Conservation (phyloP, 2,888 invertebrate genomes). For the Caenorhabditis wallacei region DNA sequence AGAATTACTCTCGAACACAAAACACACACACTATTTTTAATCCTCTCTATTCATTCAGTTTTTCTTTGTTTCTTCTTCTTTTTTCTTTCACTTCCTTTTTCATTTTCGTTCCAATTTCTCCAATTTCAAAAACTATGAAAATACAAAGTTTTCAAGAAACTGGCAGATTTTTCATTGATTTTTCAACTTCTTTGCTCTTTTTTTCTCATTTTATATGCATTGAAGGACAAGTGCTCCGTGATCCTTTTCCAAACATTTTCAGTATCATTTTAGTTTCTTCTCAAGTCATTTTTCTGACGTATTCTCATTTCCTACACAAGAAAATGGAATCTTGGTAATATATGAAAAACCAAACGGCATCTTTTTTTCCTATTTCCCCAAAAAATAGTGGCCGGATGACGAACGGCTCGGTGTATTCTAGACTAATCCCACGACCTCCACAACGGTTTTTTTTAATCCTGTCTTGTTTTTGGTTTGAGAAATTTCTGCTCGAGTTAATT, state of each 20-base stretch:
- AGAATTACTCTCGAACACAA: constrained; percentile 11
- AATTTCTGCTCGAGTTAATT: constrained; percentile 16
- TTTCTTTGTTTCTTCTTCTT: neutral
- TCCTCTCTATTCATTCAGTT: neutral
- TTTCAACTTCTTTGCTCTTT: constrained; percentile 9
- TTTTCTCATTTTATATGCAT: constrained; percentile 53
- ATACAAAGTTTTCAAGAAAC: neutral
- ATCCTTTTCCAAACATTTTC: constrained; percentile 9
- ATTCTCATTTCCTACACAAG: constrained; percentile 23
- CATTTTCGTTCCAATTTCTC: neutral
- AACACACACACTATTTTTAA: constrained; percentile 17
- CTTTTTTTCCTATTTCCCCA: neutral
- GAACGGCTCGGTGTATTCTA: constrained; percentile 37
- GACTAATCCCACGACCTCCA: constrained; percentile 53
- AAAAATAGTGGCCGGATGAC: constrained; percentile 2
- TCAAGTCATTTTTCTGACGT: constrained; percentile 15
- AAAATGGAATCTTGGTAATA: neutral
- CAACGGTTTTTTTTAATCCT: constrained; percentile 32
- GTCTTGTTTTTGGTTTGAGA: constrained; percentile 33
- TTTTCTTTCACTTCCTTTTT: neutral
- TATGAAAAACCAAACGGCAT: neutral
- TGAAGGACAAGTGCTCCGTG: constrained; percentile 31
- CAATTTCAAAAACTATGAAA: neutral
- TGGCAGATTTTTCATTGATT: constrained; percentile 18
- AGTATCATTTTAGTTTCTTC: neutral